Conservation (phyloP, 2,113 vertebrate genomes). For the Oryzias celebensis region DNA sequence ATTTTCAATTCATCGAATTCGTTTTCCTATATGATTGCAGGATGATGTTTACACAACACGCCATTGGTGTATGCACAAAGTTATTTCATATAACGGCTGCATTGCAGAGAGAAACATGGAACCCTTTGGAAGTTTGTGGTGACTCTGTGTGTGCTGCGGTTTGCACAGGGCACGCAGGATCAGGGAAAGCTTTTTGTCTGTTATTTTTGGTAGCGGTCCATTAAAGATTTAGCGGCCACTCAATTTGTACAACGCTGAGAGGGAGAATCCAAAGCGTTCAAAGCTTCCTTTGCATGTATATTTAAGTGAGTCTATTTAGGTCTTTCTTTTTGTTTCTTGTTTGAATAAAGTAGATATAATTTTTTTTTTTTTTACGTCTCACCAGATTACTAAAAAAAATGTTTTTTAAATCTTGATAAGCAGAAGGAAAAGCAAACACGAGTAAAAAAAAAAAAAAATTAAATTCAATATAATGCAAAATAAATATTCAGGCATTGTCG, state of each 20-base stretch:
- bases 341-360: background rate
- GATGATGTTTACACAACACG: too few species aligned
- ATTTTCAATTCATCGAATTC: background rate
- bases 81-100: slow-evolving; percentile 2
- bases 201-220: slow-evolving; percentile 67
- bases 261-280: slow-evolving; percentile 26
- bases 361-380: background rate
- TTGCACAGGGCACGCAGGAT: slow-evolving; percentile 15
- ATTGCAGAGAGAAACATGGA: slow-evolving; percentile 11
- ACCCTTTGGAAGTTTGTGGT: slow-evolving; percentile 19
- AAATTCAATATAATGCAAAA: too few species aligned
- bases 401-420: slow-evolving; percentile 13
- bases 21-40: background rate
- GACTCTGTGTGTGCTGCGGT: slow-evolving; percentile 17
- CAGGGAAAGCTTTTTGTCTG: slow-evolving; percentile 51
- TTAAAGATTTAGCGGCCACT: slow-evolving; percentile 69
- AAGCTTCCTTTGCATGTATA: slow-evolving; percentile 29
- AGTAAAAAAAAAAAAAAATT: too few species aligned
- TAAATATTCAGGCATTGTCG: too few species aligned
- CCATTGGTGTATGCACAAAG: slow-evolving; percentile 1
- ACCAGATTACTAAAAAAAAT: slow-evolving; percentile 3
- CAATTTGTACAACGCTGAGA: slow-evolving; percentile 47
- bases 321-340: slow-evolving; percentile 9
- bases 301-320: slow-evolving; percentile 18
- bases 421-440: background rate